phyloP scores from a whole-genome alignment of 2,113 vertebrate genomes.

The Microtus pennsylvanicus region DNA sequence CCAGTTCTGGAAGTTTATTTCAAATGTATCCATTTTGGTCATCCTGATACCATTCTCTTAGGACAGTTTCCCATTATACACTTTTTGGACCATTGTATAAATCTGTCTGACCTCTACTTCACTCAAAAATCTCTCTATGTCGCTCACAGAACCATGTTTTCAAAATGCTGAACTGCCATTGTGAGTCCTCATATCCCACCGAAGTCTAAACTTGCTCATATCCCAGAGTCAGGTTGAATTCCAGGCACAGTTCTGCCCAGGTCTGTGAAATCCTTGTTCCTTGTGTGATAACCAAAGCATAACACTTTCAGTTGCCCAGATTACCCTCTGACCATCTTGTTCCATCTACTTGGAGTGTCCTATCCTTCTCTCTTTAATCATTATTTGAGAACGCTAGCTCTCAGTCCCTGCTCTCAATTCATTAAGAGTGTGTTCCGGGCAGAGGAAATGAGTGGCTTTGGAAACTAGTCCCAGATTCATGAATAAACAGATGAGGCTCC shows the following conservation, averaged over 20 bases:
- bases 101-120: no score
- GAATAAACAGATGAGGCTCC: neutral
- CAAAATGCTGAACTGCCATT: neutral
- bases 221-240: neutral
- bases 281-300: neutral
- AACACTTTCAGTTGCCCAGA: neutral
- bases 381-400: neutral
- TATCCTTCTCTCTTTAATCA: neutral
- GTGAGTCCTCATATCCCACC: neutral
- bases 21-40: neutral
- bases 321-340: neutral
- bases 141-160: neutral
- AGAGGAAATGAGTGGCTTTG: neutral
- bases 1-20: constrained; percentile 29
- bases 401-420: neutral
- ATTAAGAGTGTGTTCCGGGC: neutral
- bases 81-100: neutral
- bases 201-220: neutral
- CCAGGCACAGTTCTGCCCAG: neutral
- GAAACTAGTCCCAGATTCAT: neutral
- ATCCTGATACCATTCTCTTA: neutral
- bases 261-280: neutral
- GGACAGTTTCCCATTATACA: neutral
- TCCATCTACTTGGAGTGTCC: neutral
- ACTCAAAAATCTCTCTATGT: neutral